phyloP scores from a whole-genome alignment of 30 jellyfish, hydroid and myxozoan genomes.

The Hydractinia symbiolongicarpus region DNA sequence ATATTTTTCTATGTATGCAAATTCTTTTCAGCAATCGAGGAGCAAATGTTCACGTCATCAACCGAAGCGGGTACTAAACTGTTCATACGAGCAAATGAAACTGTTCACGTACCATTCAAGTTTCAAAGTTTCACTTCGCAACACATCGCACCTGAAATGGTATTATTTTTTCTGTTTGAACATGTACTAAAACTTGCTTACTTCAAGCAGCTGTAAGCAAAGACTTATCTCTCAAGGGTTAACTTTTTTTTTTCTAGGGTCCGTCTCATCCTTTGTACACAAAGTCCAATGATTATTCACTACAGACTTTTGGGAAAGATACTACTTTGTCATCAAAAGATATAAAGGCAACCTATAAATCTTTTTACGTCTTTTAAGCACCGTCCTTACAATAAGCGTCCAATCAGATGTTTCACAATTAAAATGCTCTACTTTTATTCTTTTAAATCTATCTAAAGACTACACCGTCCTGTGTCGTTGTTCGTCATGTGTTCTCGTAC shows the following conservation, averaged over 20 bases:
- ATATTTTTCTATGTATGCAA: no score
- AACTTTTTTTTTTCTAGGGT: conserved; percentile 48
- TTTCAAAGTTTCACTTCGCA: conserved; percentile 70
- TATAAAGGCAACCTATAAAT: conserved; percentile 44
- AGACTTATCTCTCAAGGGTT: no score
- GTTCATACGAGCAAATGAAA: conserved; percentile 74
- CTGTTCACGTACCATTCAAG: conserved; percentile 78
- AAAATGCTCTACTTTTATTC: no score
- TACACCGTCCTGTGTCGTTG: no score
- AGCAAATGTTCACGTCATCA: conserved; percentile 55
- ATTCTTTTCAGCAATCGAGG: conserved; percentile 68
- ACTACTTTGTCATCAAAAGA: conserved; percentile 67
- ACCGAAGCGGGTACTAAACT: conserved; percentile 54
- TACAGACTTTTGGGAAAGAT: conserved; percentile 76
- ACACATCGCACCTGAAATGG: conserved; percentile 84
- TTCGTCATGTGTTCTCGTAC: no score
- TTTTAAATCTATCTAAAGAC: no score
- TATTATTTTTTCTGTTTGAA: conserved; percentile 1
- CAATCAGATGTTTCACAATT: no score
- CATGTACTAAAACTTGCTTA: neutral
- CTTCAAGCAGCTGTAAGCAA: neutral
- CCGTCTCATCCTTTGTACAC: conserved; percentile 90
- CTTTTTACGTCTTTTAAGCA: no score
- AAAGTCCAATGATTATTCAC: conserved; percentile 42
- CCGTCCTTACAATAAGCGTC: no score